A percentile compares a stretch with the other conserved stretches of the same genome.
Conservation (phyloP, 2,888 invertebrate species). For the Himalopsyche tibetana region DNA sequence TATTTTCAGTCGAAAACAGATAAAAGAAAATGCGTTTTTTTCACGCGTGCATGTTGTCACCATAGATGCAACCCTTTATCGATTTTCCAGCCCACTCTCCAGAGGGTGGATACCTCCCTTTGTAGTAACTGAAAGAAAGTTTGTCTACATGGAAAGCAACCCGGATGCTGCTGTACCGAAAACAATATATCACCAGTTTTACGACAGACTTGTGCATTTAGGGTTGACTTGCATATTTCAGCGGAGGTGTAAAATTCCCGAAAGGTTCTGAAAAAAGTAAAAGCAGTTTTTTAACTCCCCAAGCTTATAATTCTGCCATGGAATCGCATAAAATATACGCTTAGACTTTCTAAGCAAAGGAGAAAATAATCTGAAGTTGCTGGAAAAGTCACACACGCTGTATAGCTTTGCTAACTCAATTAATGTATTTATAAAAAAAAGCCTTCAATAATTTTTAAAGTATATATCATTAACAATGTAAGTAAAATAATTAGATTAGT, state of each 20-base stretch:
- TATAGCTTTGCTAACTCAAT: no score
- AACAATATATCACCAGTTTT: slow-evolving; percentile 65
- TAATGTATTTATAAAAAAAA: no score
- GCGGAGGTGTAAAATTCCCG: slow-evolving; percentile 54
- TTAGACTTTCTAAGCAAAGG: no score
- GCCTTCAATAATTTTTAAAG: no score
- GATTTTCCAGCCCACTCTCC: slow-evolving; percentile 51
- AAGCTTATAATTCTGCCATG: slow-evolving; percentile 23
- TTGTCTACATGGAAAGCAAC: slow-evolving; percentile 42
- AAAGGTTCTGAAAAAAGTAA: slow-evolving; percentile 44
- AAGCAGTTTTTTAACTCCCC: slow-evolving; percentile 10
- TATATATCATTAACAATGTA: no score
- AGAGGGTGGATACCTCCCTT: background rate
- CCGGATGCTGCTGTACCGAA: slow-evolving; percentile 57
- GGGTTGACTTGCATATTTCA: slow-evolving; percentile 63
- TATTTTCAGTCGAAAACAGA: no score
- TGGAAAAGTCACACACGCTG: no score
- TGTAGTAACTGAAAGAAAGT: slow-evolving; percentile 37
- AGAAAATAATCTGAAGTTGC: no score
- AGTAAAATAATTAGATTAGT: no score
- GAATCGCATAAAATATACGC: no score
- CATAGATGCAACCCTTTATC: slow-evolving; percentile 50
- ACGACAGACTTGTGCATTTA: slow-evolving; percentile 60
- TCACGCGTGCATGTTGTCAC: slow-evolving; percentile 38
- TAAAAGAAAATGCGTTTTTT: background rate